Conservation (phyloP, 2,797 vertebrate genomes). For the Labeo calbasu region DNA sequence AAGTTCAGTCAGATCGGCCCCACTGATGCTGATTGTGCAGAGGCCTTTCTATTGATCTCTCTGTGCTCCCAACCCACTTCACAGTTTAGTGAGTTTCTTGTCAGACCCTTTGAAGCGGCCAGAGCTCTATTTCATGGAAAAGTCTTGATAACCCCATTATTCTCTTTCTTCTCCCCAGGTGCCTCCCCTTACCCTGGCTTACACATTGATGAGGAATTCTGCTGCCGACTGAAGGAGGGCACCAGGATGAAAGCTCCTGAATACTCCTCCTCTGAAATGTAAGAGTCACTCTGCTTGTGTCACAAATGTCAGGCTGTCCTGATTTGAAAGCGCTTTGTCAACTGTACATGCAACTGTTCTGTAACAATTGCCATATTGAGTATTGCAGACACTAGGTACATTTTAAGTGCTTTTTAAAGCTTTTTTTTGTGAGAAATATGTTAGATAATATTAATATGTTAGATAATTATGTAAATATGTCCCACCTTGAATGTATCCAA, state of each 20-base stretch:
- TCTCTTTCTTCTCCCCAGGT: constrained; percentile 74
- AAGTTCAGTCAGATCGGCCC: constrained; percentile 13
- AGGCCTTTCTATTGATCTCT: constrained; percentile 41
- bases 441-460: neutral
- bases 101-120: constrained; percentile 54
- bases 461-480: neutral
- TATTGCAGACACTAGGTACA: neutral
- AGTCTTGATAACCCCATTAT: constrained; percentile 53
- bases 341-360: neutral
- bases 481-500: neutral
- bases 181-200: constrained; percentile 93
- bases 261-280: constrained; percentile 93
- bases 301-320: neutral
- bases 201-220: constrained; percentile 95
- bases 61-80: constrained; percentile 29
- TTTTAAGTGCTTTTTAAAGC: neutral
- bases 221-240: constrained; percentile 91
- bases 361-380: neutral
- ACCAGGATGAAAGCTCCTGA: constrained; percentile 93
- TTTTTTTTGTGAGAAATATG: neutral
- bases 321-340: constrained; percentile 20
- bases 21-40: constrained; percentile 30
- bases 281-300: constrained; percentile 64
- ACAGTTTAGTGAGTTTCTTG: constrained; percentile 48
- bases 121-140: constrained; percentile 44